A percentile compares a stretch with the other conserved stretches of the same genome.
Conservation (phyloP, 2,888 invertebrate species). For the Apocheima hispidaria region DNA sequence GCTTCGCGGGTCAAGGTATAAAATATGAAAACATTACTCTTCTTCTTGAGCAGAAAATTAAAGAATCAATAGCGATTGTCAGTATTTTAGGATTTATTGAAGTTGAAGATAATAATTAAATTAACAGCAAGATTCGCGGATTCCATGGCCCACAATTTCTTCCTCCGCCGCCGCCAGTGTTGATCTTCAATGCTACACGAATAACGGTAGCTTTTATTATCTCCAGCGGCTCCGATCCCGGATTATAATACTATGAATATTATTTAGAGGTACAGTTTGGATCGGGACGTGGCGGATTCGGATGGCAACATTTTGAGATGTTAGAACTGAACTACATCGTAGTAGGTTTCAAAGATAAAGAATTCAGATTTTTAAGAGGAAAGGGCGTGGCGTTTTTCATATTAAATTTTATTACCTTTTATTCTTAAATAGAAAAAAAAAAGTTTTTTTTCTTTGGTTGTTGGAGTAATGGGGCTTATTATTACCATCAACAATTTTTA, state of each 20-base stretch:
- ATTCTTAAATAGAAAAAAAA: too few species aligned
- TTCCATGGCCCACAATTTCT: slow-evolving; percentile 45
- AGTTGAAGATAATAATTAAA: too few species aligned
- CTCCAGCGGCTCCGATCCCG: slow-evolving; percentile 16
- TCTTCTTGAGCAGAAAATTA: too few species aligned
- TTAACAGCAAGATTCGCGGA: neutral
- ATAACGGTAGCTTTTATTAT: slow-evolving; percentile 55
- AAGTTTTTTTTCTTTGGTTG: too few species aligned
- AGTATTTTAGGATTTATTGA: too few species aligned
- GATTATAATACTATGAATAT: slow-evolving; percentile 31
- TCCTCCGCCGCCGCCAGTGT: slow-evolving; percentile 45
- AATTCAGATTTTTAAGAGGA: too few species aligned
- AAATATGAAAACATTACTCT: too few species aligned
- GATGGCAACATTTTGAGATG: neutral
- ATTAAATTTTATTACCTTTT: too few species aligned
- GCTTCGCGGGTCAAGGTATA: too few species aligned
- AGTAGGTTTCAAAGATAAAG: neutral
- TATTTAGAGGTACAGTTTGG: slow-evolving; percentile 4
- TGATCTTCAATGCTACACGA: slow-evolving; percentile 62
- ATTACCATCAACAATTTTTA: too few species aligned
- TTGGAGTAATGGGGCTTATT: too few species aligned
- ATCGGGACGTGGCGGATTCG: neutral
- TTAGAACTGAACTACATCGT: neutral
- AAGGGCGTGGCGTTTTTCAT: neutral
- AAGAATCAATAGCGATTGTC: too few species aligned